Percentiles rank a stretch among this genome's conserved stretches.
These are phyloP conservation scores for Rhodophaea formosa DNA, from an alignment of 2,888 invertebrate genomes.

Conservation along the genomic window DNA sequence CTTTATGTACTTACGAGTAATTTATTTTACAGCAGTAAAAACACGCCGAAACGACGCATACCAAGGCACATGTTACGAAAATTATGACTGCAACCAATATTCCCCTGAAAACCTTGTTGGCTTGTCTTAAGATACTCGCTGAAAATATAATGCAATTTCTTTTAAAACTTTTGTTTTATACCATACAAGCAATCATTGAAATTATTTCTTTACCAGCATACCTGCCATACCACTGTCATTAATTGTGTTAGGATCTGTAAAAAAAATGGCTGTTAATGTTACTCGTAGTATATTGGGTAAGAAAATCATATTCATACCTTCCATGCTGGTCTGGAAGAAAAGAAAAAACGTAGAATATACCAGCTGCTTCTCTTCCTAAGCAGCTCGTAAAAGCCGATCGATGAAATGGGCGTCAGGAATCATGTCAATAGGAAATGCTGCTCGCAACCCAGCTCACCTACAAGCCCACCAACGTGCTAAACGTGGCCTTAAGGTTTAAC, in stretches of 20 bases:
- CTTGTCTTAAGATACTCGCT: slow-evolving; percentile 51
- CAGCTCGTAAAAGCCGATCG: no score
- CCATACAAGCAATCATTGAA: not conserved
- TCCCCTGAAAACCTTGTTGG: slow-evolving; percentile 51
- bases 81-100: slow-evolving; percentile 52
- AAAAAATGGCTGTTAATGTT: not conserved
- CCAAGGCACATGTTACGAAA: slow-evolving; percentile 48
- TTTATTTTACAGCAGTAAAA: slow-evolving; percentile 61
- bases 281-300: not conserved
- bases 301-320: not conserved
- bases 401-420: no score
- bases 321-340: no score
- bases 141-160: slow-evolving; percentile 26
- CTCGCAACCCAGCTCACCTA: no score
- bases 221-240: slow-evolving; percentile 39
- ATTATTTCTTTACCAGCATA: slow-evolving; percentile 29
- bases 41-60: slow-evolving; percentile 52
- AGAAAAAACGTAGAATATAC: no score
- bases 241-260: slow-evolving; percentile 33
- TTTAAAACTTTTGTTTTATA: not conserved
- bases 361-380: no score
- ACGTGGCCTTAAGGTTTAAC: no score
- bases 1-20: slow-evolving; percentile 58
- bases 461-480: no score
- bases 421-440: no score